Evolutionary conservation across 2,113 vertebrate genomes (phyloP), one percentile per base, ranked within the genome.

Genomic region (Rhizomys pruinosus): DNA sequence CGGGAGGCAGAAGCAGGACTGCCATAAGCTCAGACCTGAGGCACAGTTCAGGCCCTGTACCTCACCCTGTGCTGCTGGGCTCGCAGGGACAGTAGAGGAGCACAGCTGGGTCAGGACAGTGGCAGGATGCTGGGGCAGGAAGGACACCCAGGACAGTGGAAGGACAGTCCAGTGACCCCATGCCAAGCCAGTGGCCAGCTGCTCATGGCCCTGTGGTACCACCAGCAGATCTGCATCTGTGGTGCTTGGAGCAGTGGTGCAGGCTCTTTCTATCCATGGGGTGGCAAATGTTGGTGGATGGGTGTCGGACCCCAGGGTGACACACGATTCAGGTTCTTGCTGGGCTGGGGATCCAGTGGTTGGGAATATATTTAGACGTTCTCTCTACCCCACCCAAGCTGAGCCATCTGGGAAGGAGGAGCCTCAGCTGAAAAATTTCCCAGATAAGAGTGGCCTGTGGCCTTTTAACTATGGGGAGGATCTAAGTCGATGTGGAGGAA

Each of bases 61-160:
- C 63, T 68, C 66, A 34, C 29, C 4, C 1, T 69, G 64, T 37
- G 68, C 68, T 37, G n/a, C 27, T 5, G 32, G 7, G 15, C 7
- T 27, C 64, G 23, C 3, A 20, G 59, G 19, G 47, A 42, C 8
- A 19, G 34, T 73, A 42, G 11, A 25, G 25, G 10, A 13, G 3
- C 15, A 9, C 25, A 11, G 84, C 64, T 39, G 25, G n/a, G 66
- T 5, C 4, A 15, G 2, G 61, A 22, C 22, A 6, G 2, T 1
- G 4, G 19, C 2, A 17, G 15, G 74, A 22, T 3, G 16, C 0
- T 7, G 3, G 32, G 39, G 72, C 1, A 2, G 29, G 47, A 47
- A 34, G 52, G 71, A 23, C 59, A n/a, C 7, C 1, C 4, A 15
- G 77, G 77, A 6, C 59, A 0, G 0, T 9, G 64, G 47, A 52